Base-by-base conservation (phyloP, 1,140 invertebrate species). In the Drosophila equinoxialis region DNA sequence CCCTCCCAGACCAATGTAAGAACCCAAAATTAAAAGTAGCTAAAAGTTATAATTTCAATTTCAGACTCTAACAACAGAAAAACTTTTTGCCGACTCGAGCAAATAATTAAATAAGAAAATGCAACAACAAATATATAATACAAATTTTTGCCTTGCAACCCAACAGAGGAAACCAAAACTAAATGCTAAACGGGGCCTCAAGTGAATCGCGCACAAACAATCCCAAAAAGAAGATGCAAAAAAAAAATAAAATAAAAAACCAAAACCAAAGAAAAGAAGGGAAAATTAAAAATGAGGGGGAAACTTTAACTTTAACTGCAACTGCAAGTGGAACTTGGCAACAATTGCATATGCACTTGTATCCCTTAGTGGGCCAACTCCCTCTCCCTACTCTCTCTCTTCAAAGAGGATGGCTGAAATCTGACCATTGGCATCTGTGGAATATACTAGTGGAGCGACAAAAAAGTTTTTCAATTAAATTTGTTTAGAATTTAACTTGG, bases 401-500 rank as follows among this genome's bases (percentile, higher is more conserved):
- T 42, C 41, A 42, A 39, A 55, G 35, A 5, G 26, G 35, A 45
- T 72, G 55, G 37, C 55, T 6, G 45, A 75, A 81, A 81, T 74
- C 75, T 78, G 72, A 80, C 81, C 80, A 70, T 84, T 71, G 71
- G n/a, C 82, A 69, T 73, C 57, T 66, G 42, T 26, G 45, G 45
- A 51, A 51, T 51, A 51, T 20, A 51, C 45, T 51, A 68, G 54
- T 37, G 59, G 63, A 79, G 48, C 59, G 75, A 86, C 64, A 67
- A 20, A 41, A 85, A 85, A 85, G 81, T 85, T 85, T 85, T 85
- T 85, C 81, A 85, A 85, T 85, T 85, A 85, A 85, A 85, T 85
- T 85, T 85, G 82, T 85, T 85, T 86, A 85, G 81, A 85, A 86
- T 85, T 85, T 81, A 84, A 85, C 81, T 85, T 85, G 74, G 74